Conservation (phyloP, 2,113 vertebrate genomes). For the Struthio camelus region DNA sequence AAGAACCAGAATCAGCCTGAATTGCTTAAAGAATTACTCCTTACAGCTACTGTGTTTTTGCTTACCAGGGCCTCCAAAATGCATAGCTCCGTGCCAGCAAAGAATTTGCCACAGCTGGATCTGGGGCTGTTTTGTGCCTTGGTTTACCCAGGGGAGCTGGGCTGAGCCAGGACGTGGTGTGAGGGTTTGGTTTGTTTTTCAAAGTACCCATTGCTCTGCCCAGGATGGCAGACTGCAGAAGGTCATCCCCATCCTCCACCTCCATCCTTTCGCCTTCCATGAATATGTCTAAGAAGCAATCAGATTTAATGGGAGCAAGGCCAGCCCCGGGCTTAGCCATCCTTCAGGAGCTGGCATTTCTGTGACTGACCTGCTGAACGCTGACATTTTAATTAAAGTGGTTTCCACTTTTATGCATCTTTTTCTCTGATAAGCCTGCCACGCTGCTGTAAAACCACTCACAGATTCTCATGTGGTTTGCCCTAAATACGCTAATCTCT, state of each 20-base stretch:
- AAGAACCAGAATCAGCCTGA: not conserved
- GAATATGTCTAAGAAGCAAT: not conserved
- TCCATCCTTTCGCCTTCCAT: not conserved
- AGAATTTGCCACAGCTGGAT: not conserved
- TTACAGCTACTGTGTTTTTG: too few relatives aligned
- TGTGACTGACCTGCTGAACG: not conserved
- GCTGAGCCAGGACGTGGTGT: rapidly evolving
- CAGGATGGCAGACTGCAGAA: too few relatives aligned
- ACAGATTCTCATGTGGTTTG: not conserved
- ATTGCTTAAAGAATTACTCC: not conserved
- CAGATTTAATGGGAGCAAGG: not conserved
- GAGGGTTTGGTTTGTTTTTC: not conserved
- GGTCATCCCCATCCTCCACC: too few relatives aligned
- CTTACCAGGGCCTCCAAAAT: too few relatives aligned
- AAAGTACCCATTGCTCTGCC: not conserved
- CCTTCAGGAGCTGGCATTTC: not conserved
- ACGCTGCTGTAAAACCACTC: not conserved
- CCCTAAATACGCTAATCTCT: not conserved
- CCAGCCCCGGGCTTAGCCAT: not conserved
- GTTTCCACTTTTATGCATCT: not conserved
- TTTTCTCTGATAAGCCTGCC: not conserved
- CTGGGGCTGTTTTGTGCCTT: not conserved
- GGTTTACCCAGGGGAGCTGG: not conserved
- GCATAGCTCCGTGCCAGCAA: not conserved
- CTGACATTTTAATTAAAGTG: not conserved